Conservation (phyloP, 2,888 invertebrate species). For the Antheraea assamensis region DNA sequence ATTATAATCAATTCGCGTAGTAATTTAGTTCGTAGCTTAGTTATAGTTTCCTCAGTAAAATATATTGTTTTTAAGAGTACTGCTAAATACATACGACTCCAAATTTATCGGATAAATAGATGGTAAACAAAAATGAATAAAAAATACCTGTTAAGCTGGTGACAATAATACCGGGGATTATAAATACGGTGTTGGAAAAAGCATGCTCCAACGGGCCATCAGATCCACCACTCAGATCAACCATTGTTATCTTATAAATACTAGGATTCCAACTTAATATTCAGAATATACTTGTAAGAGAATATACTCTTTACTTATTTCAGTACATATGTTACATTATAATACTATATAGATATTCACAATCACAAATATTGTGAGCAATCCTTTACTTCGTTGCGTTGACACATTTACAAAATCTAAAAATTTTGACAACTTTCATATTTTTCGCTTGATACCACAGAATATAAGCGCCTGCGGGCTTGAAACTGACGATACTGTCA, state of each 20-base stretch:
- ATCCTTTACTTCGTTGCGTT: neutral
- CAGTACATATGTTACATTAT: neutral
- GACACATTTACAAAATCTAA: neutral
- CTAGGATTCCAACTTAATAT: conserved; percentile 14
- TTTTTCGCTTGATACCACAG: too few species aligned
- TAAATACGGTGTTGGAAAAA: conserved; percentile 93
- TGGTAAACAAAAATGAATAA: neutral
- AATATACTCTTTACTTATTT: neutral
- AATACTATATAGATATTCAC: neutral
- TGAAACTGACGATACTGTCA: too few species aligned
- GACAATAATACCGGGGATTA: conserved; percentile 91
- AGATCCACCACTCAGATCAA: conserved; percentile 90
- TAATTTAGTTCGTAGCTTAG: too few species aligned
- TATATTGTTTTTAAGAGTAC: neutral
- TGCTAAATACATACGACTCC: neutral
- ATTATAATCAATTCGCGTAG: too few species aligned
- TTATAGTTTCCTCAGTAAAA: neutral
- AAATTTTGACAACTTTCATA: neutral
- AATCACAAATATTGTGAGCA: neutral
- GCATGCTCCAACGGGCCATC: conserved; percentile 93
- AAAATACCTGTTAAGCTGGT: conserved; percentile 89
- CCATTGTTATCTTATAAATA: conserved; percentile 81
- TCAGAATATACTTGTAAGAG: neutral
- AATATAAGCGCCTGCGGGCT: too few species aligned
- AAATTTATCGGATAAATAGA: neutral